Conservation (phyloP, 1,140 invertebrate species). For the Heliconius hermathena region DNA sequence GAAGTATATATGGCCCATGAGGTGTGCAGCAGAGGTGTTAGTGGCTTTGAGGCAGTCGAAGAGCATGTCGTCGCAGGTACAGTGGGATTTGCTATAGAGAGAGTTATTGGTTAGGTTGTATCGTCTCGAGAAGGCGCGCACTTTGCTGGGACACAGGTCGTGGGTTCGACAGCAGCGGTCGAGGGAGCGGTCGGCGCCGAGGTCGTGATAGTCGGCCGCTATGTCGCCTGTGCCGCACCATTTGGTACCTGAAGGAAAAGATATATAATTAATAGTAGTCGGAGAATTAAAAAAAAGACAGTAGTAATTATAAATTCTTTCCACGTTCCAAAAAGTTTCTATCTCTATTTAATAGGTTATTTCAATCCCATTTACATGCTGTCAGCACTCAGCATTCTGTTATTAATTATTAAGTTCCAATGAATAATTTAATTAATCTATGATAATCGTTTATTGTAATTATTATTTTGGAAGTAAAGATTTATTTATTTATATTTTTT, state of each 20-base stretch:
- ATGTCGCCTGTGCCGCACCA: conserved; percentile 95
- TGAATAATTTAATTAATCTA: no score
- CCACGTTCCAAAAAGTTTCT: no score
- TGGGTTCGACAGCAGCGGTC: conserved; percentile 93
- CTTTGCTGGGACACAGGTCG: conserved; percentile 89
- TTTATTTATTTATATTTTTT: no score
- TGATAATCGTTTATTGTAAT: no score
- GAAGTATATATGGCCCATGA: conserved; percentile 94
- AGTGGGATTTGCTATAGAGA: conserved; percentile 94
- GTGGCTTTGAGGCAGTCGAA: conserved; percentile 90
- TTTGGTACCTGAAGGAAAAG: conserved; percentile 87
- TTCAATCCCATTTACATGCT: no score
- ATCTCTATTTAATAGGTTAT: no score
- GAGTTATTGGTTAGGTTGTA: conserved; percentile 93
- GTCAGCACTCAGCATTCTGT: no score
- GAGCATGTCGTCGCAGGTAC: conserved; percentile 91
- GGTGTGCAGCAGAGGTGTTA: conserved; percentile 85
- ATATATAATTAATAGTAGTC: not conserved
- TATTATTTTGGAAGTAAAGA: no score
- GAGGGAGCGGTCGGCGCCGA: conserved; percentile 86
- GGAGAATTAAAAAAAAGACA: not conserved
- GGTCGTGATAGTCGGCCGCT: conserved; percentile 90
- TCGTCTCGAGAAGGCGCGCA: conserved; percentile 87
- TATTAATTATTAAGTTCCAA: no score
- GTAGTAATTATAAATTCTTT: not conserved